Evolutionary conservation across 1,140 invertebrate genomes (phyloP), one percentile per base, ranked within the genome.

Genomic region (Artemia franciscana): DNA sequence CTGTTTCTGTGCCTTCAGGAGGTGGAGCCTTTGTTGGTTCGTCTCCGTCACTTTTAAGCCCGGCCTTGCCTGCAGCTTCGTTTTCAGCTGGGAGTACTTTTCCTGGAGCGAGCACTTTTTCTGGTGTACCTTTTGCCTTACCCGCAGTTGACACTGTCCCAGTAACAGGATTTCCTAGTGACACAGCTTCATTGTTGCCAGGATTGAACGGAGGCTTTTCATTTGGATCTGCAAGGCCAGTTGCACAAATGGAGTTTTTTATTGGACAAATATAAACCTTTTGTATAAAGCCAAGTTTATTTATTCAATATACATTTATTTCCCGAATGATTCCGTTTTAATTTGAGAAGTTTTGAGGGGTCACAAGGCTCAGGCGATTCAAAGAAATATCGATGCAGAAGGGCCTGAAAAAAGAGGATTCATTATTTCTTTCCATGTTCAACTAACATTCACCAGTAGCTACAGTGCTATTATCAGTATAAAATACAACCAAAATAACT

Each of bases 371-470:
- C 66, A 3, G 79, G 79, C 57, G 74, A 70, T 5, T 70, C 75
- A 67, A 76, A 78, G 67, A 81, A 79, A 69, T 78, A 80, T 1
- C 69, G 69, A 71, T 80, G 77, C 5, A 76, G 65, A 5, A 80
- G 67, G 1, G 78, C 78, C 76, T 78, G 66, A 4, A 68, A 67
- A 61, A 65, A 59, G 68, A 21, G 62, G n/a, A n/a, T n/a, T n/a
- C n/a, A n/a, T n/a, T n/a, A n/a, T n/a, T n/a, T n/a, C n/a, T n/a
- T n/a, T n/a, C n/a, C n/a, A n/a, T n/a, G n/a, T n/a, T n/a, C n/a
- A n/a, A n/a, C n/a, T n/a, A n/a, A n/a, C n/a, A n/a, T n/a, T n/a
- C n/a, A n/a, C n/a, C n/a, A n/a, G n/a, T n/a, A n/a, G n/a, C n/a
- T n/a, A n/a, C n/a, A n/a, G n/a, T n/a, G n/a, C n/a, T n/a, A n/a